phyloP scores from a whole-genome alignment of 2,797 vertebrate genomes.

The Falco biarmicus region DNA sequence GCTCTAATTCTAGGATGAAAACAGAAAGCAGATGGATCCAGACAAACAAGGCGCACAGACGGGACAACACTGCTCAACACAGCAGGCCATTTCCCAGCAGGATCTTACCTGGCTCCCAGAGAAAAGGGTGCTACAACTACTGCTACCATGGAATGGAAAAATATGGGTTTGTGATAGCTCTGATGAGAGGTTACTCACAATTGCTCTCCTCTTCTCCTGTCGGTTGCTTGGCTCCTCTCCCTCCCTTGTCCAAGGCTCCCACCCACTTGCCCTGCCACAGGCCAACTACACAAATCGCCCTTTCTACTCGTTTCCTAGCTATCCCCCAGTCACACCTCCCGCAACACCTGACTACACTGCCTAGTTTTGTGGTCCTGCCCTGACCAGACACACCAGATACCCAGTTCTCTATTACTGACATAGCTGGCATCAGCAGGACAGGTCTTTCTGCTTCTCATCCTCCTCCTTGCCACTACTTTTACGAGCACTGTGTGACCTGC shows the following conservation, averaged over 20 bases:
- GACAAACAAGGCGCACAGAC: conserved; percentile 36
- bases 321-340: not conserved
- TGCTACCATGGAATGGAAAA: conserved; percentile 22
- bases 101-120: conserved; percentile 52
- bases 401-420: not conserved
- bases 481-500: not conserved
- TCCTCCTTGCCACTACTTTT: not conserved
- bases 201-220: conserved; percentile 37
- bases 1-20: conserved; percentile 26
- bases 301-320: not conserved
- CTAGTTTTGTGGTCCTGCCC: not conserved
- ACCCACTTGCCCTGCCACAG: not conserved
- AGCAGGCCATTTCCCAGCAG: conserved; percentile 43
- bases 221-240: conserved; percentile 15
- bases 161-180: conserved; percentile 11
- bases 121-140: conserved; percentile 38
- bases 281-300: not conserved
- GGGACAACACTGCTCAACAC: conserved; percentile 56
- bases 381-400: not conserved
- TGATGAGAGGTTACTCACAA: conserved; percentile 54
- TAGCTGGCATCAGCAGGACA: not conserved
- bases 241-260: conserved; percentile 6
- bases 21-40: conserved; percentile 59
- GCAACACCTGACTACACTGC: not conserved
- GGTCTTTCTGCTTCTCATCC: not conserved